These are phyloP conservation scores for Pogonocherus hispidulus DNA, from an alignment of 2,888 invertebrate species.

Conservation along the genomic window DNA sequence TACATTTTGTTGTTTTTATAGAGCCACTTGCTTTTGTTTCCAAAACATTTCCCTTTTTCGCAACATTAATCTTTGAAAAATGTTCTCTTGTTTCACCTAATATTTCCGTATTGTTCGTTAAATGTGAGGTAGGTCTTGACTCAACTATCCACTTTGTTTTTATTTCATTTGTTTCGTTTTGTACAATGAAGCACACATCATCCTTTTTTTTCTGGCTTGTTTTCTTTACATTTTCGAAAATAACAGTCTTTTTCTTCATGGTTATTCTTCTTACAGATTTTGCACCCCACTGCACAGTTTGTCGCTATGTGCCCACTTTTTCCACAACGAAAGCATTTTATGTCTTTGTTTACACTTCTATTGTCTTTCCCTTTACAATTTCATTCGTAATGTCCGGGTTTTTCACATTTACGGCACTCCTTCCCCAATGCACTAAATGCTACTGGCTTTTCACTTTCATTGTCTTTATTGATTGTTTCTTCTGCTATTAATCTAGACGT, in stretches of 20 bases:
- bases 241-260: constrained; percentile 34
- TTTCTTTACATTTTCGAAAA: constrained; percentile 20
- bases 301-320: constrained; percentile 28
- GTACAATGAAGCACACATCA: constrained; percentile 19
- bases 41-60: constrained; percentile 38
- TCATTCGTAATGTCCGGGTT: constrained; percentile 3
- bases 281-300: constrained; percentile 23
- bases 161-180: neutral
- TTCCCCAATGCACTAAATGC: constrained; percentile 24
- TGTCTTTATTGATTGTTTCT: constrained; percentile 28
- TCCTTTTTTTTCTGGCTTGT: constrained; percentile 2
- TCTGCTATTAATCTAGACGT: constrained; percentile 36
- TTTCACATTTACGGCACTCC: constrained; percentile 12
- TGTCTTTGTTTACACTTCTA: neutral
- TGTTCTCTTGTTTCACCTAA: constrained; percentile 18
- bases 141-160: constrained; percentile 29
- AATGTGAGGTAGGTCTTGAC: constrained; percentile 37
- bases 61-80: constrained; percentile 29
- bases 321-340: constrained; percentile 34
- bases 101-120: constrained; percentile 30
- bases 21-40: constrained; percentile 30
- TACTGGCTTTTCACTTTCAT: constrained; percentile 26
- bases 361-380: neutral
- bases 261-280: constrained; percentile 38
- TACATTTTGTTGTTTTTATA: constrained; percentile 32